Percentiles rank a stretch among this genome's conserved stretches.
Evolutionary conservation across 2,113 vertebrate genomes (phyloP).

Genomic region (Corvus moneduloides): DNA sequence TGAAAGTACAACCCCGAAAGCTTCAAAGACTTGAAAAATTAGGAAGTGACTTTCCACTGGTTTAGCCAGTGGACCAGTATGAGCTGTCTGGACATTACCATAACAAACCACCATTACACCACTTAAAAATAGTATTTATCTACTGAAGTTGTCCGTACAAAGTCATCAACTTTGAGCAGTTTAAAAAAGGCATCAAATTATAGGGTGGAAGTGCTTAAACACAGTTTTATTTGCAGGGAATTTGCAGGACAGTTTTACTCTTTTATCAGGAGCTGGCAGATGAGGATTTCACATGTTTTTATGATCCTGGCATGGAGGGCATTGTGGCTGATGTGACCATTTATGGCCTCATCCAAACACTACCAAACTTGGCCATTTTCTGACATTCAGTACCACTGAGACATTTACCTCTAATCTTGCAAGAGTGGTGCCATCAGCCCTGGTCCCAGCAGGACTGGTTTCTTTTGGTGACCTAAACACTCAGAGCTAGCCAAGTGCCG

Average conservation of each 20-base stretch:
- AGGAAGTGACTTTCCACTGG: not conserved
- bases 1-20: not conserved
- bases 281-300: not conserved
- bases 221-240: conserved; percentile 4
- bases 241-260: not conserved
- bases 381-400: not conserved
- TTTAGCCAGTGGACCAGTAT: not conserved
- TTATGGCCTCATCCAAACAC: not conserved
- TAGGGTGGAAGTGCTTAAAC: not conserved
- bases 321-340: not conserved
- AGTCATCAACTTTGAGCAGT: not conserved
- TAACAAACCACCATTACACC: conserved; percentile 13
- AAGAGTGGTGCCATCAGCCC: not conserved
- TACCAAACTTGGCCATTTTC: not conserved
- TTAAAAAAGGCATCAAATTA: not conserved
- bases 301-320: not conserved
- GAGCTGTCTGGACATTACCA: not conserved
- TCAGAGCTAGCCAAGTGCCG: not conserved
- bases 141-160: not conserved
- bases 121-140: conserved; percentile 46
- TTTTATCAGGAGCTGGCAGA: not conserved
- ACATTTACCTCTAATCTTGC: not conserved
- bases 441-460: not conserved
- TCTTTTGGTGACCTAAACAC: not conserved
- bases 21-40: not conserved